A percentile compares a stretch with the other conserved stretches of the same genome.
phyloP scores from a whole-genome alignment of 2,113 vertebrate genomes.

The Laterallus jamaicensis region DNA sequence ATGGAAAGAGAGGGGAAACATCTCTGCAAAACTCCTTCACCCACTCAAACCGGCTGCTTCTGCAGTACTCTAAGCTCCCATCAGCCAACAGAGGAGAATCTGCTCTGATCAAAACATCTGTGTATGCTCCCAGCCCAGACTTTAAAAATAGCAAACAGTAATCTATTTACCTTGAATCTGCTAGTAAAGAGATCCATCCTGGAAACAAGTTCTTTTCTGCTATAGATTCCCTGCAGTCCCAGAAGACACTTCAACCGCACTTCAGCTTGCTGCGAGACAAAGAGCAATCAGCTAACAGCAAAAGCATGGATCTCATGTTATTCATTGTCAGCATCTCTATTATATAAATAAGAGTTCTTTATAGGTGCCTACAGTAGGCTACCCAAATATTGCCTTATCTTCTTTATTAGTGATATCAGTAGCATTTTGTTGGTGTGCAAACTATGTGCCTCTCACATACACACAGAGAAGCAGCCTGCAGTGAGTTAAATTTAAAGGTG shows the following conservation, averaged over 20 bases:
- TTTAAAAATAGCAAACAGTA: neutral
- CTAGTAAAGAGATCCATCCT: conserved; percentile 90
- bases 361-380: neutral
- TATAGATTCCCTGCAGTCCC: conserved; percentile 83
- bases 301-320: neutral
- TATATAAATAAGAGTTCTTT: neutral
- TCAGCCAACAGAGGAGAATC: neutral
- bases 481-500: neutral
- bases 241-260: conserved; percentile 88
- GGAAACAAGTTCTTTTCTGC: conserved; percentile 76
- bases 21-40: neutral
- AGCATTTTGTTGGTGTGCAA: neutral
- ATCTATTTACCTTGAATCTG: conserved; percentile 87
- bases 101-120: neutral
- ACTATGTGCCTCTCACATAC: neutral
- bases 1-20: neutral
- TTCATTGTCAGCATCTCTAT: neutral
- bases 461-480: neutral
- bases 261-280: conserved; percentile 80
- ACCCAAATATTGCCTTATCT: neutral
- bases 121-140: neutral
- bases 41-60: neutral
- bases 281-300: neutral
- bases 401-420: neutral
- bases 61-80: neutral